phyloP scores from a whole-genome alignment of 2,888 invertebrate species.

The Lepidonotus clava region DNA sequence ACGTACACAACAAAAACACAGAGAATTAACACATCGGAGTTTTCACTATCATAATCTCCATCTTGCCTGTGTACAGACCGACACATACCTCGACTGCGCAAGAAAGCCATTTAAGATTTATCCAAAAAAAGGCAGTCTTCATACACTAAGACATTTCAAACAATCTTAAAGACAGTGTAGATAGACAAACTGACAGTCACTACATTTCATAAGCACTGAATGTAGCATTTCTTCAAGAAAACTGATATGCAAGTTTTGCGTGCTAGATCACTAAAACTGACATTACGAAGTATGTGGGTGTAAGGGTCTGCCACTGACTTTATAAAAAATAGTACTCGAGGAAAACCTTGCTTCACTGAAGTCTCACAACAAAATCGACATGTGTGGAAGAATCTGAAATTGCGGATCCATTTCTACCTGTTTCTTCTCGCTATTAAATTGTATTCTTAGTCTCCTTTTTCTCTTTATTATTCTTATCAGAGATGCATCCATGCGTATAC shows the following conservation, averaged over 20 bases:
- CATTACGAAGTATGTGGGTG: not conserved
- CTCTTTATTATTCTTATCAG: no score
- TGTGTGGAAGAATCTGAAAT: no score
- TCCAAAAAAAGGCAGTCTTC: not conserved
- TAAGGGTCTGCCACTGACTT: not conserved
- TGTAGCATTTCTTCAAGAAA: not conserved
- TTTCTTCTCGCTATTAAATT: no score
- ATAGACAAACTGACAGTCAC: not conserved
- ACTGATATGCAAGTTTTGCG: not conserved
- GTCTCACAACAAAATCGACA: no score
- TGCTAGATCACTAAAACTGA: not conserved
- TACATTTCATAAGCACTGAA: not conserved
- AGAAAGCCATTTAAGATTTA: not conserved
- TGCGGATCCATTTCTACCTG: no score
- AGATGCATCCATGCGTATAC: no score
- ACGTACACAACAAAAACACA: conserved; percentile 1
- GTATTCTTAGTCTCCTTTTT: no score
- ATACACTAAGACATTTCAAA: not conserved
- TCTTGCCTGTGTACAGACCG: not conserved
- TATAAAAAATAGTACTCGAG: no score
- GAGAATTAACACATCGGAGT: not conserved
- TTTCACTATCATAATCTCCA: conserved; percentile 7
- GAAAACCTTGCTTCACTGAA: no score
- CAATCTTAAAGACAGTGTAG: not conserved
- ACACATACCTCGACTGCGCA: not conserved